Percentiles rank a stretch among this genome's conserved stretches.
Conservation (phyloP, 2,113 vertebrate species). For the Thomomys bottae region DNA sequence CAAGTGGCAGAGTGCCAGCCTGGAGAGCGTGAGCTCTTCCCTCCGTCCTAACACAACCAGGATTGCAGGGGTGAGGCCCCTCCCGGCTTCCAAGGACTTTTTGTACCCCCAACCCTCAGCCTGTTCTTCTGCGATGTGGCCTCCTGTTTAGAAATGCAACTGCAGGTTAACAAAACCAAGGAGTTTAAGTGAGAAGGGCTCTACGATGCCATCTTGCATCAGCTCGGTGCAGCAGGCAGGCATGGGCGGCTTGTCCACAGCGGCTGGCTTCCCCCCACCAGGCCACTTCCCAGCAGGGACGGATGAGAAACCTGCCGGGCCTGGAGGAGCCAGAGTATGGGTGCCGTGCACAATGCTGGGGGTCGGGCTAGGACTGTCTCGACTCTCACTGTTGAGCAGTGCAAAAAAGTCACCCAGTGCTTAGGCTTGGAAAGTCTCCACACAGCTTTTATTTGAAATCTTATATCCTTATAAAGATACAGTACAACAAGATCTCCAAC, state of each 20-base stretch:
- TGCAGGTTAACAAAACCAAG: slow-evolving; percentile 13
- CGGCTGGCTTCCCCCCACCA: neutral
- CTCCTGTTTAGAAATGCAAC: slow-evolving; percentile 40
- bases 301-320: no score
- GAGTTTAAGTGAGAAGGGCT: slow-evolving; percentile 40
- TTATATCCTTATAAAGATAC: slow-evolving; percentile 60
- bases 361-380: no score
- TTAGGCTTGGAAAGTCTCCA: slow-evolving; percentile 42
- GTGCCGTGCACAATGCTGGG: no score
- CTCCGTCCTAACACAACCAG: no score
- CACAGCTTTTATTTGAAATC: slow-evolving; percentile 72
- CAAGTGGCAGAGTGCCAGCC: no score
- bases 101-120: neutral
- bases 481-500: slow-evolving; percentile 63
- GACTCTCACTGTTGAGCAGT: neutral
- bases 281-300: slow-evolving; percentile 11
- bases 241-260: neutral
- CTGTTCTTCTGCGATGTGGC: slow-evolving; percentile 30
- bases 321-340: no score
- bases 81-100: neutral
- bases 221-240: neutral
- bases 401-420: slow-evolving; percentile 58
- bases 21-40: no score
- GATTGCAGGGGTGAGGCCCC: no score
- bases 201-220: neutral